Base-by-base conservation (phyloP, 2,113 vertebrate species). In the Echinops telfairi region DNA sequence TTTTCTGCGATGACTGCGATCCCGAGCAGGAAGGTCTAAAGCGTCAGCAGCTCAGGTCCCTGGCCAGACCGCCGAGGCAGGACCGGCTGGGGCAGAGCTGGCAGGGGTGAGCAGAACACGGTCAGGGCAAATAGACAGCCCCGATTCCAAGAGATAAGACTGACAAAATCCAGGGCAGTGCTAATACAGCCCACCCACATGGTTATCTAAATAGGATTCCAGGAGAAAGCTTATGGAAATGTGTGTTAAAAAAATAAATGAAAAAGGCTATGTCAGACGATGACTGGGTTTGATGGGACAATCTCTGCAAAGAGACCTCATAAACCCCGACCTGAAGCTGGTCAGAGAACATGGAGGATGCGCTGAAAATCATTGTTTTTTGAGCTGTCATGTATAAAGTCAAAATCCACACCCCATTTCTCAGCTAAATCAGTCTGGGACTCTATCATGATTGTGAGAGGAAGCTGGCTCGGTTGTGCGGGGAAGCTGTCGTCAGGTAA, bases 381-480 rank as follows among this genome's bases (percentile, higher is more conserved):
- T 38, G 66, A 89, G 40, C 71, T 73, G 31, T 12, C 22, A 64
- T 6, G 29, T 88, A 43, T 25, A 90, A 97, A 93, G 83, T 43
- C 90, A 90, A 78, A 38, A 78, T 47, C 70, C 5, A 40, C 73
- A 93, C 60, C 86, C 84, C 10, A 88, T 96, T 94, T 87, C 92
- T 96, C 66, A 22, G 84, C 60, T 83, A 93, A 76, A 60, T 86
- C 62, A 31, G 77, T 88, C 58, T 36, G 83, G 90, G 95, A 96
- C 82, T 90, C 73, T 62, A 60, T 66, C 86, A 81, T 87, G 94
- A 90, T 36, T 93, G 95, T 94, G 85, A 97, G 94, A 96, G 87
- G 86, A 90, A 96, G 93, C 96, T 90, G 91, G 92, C 96, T 92
- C 47, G 60, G 60, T 93, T 83, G 60, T 89, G 91, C 64, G 68